A percentile compares a stretch with the other conserved stretches of the same genome.
Evolutionary conservation across 2,113 vertebrate genomes (phyloP).

Genomic region (Eudyptes chrysolophus): DNA sequence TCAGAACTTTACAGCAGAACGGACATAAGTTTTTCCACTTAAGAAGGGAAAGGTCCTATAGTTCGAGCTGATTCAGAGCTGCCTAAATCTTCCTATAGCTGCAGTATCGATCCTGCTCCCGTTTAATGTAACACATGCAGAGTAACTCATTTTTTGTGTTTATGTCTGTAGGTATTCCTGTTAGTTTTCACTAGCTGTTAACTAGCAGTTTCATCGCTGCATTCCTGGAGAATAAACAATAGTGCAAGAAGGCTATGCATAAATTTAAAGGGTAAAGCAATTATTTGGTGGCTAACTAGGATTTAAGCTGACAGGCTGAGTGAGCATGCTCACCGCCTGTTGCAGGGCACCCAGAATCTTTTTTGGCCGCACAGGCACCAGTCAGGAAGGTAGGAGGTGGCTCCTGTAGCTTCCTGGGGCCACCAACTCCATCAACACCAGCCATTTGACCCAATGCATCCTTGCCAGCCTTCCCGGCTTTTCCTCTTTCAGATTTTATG

Average conservation of each 20-base stretch:
- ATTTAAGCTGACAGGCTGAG: background rate
- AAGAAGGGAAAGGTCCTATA: background rate
- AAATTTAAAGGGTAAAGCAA: background rate
- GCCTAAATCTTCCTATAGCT: background rate
- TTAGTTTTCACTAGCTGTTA: background rate
- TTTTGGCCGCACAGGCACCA: background rate
- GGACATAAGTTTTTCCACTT: background rate
- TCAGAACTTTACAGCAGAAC: background rate
- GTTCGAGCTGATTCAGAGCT: background rate
- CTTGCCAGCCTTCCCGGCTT: accelerated
- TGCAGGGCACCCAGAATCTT: background rate
- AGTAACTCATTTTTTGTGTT: background rate
- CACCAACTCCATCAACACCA: background rate
- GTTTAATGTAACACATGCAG: background rate
- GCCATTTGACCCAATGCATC: accelerated
- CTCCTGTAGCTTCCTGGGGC: background rate
- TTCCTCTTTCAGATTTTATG: too few relatives aligned
- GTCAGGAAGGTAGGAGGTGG: background rate
- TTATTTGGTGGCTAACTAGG: background rate
- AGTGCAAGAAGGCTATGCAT: background rate
- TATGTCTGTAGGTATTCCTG: background rate
- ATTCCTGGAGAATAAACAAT: background rate
- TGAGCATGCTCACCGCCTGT: background rate
- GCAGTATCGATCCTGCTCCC: background rate
- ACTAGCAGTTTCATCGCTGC: background rate